Evolutionary conservation across 1,140 invertebrate species (phyloP), one percentile per base, ranked within the genome.

Genomic region (Ruditapes philippinarum): DNA sequence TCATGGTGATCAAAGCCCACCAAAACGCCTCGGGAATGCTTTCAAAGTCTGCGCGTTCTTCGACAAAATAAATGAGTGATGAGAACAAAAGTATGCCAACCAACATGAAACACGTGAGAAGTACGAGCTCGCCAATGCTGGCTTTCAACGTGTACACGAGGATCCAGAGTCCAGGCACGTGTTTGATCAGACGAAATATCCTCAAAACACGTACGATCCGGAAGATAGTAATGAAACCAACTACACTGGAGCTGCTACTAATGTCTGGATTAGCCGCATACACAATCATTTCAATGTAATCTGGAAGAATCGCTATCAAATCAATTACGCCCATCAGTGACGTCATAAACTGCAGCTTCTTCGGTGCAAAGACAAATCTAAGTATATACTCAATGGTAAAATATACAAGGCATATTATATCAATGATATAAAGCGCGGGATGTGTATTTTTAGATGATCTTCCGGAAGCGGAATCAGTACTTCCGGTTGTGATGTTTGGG

Each of bases 51-150:
- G 96, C 86, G 95, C 91, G 42, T 99, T 99, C 31, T 54, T 91
- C 90, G 1, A 60, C 88, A 79, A 86, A 91, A 60, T 82, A 90
- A 94, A 98, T 98, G 95, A 99, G 97, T 94, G 98, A 98, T 92
- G 98, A 99, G 97, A 99, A 99, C 97, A 99, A 99, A 94, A 99
- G 97, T 93, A 99, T 98, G 94, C 99, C 99, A 97, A 99, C 99
- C 93, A 98, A 98, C 94, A 99, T 97, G 97, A 99, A 99, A 95
- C 99, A 97, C 98, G 99, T 99, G 14, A 99, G 97, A 95, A 99
- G 97, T 92, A 98, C 98, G 93, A 99, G 97, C 97, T 99, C 99
- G 96, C 99, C 99, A 96, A 99, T 99, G 91, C 98, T 99, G 96
- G 99, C 99, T 94, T 98, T 97, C 95, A 99, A 97, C 81, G 99